A percentile compares a stretch with the other conserved stretches of the same genome.
These are phyloP conservation scores for Platysteira castanea DNA, from an alignment of 2,113 vertebrate species.

Conservation along the genomic window DNA sequence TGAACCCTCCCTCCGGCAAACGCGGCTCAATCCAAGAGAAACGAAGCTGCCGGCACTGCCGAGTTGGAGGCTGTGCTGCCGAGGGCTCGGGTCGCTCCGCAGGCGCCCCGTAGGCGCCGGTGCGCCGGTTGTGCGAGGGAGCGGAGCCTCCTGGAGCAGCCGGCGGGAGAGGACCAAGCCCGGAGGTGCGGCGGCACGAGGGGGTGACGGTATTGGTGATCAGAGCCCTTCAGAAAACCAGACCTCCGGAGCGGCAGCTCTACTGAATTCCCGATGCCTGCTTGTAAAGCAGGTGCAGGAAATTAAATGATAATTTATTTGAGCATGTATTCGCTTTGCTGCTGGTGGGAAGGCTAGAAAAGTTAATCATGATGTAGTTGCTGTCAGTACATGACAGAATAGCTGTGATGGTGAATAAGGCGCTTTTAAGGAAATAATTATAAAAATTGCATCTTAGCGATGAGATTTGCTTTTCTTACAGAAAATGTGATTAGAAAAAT, in stretches of 20 bases:
- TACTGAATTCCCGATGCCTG: neutral
- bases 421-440: neutral
- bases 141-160: neutral
- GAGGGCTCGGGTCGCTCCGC: neutral
- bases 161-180: neutral
- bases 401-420: neutral
- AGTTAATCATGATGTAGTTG: constrained; percentile 33
- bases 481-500: neutral
- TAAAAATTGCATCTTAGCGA: neutral
- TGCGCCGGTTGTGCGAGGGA: neutral
- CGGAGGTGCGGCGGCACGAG: neutral
- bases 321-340: neutral
- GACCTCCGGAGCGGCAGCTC: neutral
- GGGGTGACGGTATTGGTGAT: accelerated
- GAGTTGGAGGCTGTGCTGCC: accelerated
- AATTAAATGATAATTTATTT: neutral
- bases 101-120: neutral
- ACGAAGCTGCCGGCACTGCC: accelerated
- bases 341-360: neutral
- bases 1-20: neutral
- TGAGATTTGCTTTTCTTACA: neutral
- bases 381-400: neutral
- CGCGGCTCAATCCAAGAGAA: accelerated
- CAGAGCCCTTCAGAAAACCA: neutral
- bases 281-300: constrained; percentile 28